Evolutionary conservation across 2,888 invertebrate genomes (phyloP).

Genomic region (Lepidocyrtoides sp.): DNA sequence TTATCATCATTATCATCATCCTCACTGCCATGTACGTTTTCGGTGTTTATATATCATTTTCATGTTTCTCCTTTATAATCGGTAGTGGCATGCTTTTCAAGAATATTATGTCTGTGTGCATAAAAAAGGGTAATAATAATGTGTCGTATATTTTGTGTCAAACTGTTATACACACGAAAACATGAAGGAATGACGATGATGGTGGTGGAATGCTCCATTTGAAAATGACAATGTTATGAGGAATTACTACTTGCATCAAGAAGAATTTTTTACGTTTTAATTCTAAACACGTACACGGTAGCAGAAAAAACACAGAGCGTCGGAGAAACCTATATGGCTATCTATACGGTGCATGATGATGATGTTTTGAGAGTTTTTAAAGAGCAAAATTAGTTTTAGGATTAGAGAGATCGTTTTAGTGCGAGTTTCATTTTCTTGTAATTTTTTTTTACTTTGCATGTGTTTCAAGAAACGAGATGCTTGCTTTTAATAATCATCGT

Average conservation of each 20-base stretch:
- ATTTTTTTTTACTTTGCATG: not conserved
- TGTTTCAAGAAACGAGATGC: not conserved
- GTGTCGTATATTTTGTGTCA: conserved; percentile 28
- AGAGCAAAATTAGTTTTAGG: conserved; percentile 14
- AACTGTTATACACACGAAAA: conserved; percentile 2
- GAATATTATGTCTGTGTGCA: too few species aligned
- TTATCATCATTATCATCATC: not conserved
- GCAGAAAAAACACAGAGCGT: conserved; percentile 23
- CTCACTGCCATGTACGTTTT: not conserved
- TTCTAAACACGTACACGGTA: conserved; percentile 69
- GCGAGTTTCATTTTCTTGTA: not conserved
- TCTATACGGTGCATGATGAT: not conserved
- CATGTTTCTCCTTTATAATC: not conserved
- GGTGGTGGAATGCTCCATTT: not conserved
- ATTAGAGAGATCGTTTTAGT: not conserved
- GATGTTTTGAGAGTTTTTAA: not conserved
- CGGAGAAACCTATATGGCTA: too few species aligned
- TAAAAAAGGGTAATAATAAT: conserved; percentile 8
- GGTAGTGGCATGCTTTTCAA: not conserved
- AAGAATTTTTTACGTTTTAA: conserved; percentile 22
- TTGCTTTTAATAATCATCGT: not conserved
- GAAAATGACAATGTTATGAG: conserved; percentile 26
- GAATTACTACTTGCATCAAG: not conserved
- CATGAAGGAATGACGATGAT: not conserved
- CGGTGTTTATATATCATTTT: not conserved